phyloP scores from a whole-genome alignment of 2,113 vertebrate genomes.

The Recurvirostra avosetta region DNA sequence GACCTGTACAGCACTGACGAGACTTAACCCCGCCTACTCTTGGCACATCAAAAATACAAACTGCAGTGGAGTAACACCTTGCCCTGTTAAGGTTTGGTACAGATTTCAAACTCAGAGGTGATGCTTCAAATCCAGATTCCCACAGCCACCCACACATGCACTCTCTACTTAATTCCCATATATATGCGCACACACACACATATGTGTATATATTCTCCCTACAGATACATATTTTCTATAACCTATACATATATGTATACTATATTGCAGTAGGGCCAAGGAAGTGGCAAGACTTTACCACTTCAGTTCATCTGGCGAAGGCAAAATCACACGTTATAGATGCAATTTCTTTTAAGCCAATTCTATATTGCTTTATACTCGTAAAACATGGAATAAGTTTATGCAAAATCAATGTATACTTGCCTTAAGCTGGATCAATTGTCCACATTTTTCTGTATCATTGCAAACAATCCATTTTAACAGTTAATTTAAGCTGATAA shows the following conservation, averaged over 20 bases:
- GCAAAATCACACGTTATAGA: not conserved
- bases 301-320: not conserved
- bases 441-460: not conserved
- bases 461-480: not conserved
- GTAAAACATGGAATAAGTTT: not conserved
- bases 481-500: not conserved
- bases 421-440: not conserved
- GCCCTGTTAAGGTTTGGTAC: not conserved
- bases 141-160: not conserved
- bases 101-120: not conserved
- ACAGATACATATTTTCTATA: not conserved
- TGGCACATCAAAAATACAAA: not conserved
- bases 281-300: not conserved
- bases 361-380: not conserved
- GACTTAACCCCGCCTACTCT: not conserved
- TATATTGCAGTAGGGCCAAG: not conserved
- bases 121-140: not conserved
- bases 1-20: not conserved
- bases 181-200: fast-evolving
- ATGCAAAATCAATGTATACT: not conserved
- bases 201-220: not conserved
- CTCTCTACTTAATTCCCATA: not conserved
- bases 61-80: not conserved
- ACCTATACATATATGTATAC: not conserved
- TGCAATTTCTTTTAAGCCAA: not conserved